Percentiles rank a stretch among this genome's conserved stretches.
phyloP scores from a whole-genome alignment of 2,797 vertebrate genomes.

The Mus minutoides region DNA sequence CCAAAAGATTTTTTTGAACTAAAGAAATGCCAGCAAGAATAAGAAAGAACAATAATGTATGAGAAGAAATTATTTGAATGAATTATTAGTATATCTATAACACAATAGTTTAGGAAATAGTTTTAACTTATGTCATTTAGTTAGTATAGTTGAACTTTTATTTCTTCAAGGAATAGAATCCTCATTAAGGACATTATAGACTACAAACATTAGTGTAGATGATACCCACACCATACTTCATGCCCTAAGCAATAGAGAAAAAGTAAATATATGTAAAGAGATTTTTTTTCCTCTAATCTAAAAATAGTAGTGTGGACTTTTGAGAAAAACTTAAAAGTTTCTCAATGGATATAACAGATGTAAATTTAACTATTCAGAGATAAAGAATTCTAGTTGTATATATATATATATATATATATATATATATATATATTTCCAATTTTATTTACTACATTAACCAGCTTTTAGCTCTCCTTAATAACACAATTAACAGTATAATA shows the following conservation, averaged over 20 bases:
- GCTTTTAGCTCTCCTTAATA: not conserved
- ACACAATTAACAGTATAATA: not conserved
- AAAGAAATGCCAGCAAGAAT: not conserved
- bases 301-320: not conserved
- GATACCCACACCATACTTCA: not conserved
- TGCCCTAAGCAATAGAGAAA: not conserved
- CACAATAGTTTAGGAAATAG: not conserved
- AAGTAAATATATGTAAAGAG: not conserved
- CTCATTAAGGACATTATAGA: not conserved
- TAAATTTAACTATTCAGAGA: not conserved
- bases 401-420: too few relatives aligned
- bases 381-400: not conserved
- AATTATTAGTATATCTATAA: slow-evolving; percentile 1
- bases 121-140: not conserved
- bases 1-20: slow-evolving; percentile 6
- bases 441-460: not conserved
- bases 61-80: not conserved
- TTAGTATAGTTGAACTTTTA: not conserved
- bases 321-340: not conserved
- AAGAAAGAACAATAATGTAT: slow-evolving; percentile 1
- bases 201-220: not conserved
- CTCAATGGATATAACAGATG: not conserved
- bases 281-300: not conserved
- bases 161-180: not conserved
- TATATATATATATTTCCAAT: too few relatives aligned